Conservation (phyloP, 2,113 vertebrate genomes). For the Cricetomys ansorgei region DNA sequence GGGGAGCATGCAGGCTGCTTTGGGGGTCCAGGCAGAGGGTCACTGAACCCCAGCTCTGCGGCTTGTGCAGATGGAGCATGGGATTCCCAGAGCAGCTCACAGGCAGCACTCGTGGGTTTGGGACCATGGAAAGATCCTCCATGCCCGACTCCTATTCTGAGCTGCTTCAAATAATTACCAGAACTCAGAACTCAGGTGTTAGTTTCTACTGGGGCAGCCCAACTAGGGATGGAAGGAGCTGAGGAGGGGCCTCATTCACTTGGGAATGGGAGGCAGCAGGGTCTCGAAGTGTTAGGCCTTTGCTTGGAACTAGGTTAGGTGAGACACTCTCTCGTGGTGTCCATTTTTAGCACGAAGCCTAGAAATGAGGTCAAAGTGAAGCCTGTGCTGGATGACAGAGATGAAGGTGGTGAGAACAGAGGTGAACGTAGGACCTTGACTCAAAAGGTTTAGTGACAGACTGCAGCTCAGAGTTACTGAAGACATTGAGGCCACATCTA, state of each 20-base stretch:
- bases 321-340: neutral
- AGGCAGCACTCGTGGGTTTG: neutral
- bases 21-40: neutral
- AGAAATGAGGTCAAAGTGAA: neutral
- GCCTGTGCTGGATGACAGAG: neutral
- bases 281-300: neutral
- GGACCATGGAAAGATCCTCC: neutral
- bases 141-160: neutral
- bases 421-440: neutral
- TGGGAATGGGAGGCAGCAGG: neutral
- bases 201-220: neutral
- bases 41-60: fast-evolving
- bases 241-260: neutral
- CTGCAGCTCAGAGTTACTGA: neutral
- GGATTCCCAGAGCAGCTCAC: neutral
- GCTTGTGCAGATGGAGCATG: neutral
- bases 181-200: neutral
- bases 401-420: neutral
- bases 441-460: neutral
- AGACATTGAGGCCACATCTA: neutral
- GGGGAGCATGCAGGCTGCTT: fast-evolving
- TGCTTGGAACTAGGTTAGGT: neutral
- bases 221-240: neutral
- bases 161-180: neutral
- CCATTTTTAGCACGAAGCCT: neutral